Percentiles rank a stretch among this genome's conserved stretches.
These are phyloP conservation scores for Selene dorsalis DNA, from an alignment of 2,797 vertebrate genomes.

Conservation along the genomic window DNA sequence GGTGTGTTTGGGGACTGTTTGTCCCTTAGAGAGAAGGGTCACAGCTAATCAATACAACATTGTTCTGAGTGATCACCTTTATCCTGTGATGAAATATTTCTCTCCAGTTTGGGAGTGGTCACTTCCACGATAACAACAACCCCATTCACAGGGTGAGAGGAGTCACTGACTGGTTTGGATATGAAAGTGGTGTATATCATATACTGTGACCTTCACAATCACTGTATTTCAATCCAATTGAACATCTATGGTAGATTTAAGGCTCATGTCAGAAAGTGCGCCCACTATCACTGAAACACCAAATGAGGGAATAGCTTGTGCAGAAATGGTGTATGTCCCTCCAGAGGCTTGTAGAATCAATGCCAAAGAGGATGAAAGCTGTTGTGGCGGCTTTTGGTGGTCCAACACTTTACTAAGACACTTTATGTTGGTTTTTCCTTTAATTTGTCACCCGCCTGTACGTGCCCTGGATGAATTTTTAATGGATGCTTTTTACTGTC, in stretches of 20 bases:
- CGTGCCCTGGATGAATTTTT: slow-evolving; percentile 82
- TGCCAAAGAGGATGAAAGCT: neutral
- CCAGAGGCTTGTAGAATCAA: neutral
- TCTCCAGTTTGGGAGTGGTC: neutral
- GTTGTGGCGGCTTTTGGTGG: neutral
- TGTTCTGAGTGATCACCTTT: neutral
- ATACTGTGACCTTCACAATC: no score
- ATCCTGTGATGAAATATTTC: no score
- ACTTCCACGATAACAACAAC: neutral
- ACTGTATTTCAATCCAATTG: no score
- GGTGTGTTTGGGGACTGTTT: neutral
- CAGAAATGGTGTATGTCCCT: neutral
- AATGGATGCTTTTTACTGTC: slow-evolving; percentile 86
- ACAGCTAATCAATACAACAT: neutral
- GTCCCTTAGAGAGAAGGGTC: neutral
- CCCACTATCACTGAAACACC: neutral
- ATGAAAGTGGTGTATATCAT: no score
- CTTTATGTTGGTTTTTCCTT: neutral
- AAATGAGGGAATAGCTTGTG: neutral
- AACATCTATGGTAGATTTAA: no score
- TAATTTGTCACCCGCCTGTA: neutral
- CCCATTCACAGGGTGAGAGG: no score
- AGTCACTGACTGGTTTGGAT: no score
- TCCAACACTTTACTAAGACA: neutral
- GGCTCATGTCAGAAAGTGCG: no score